Evolutionary conservation across 2,113 vertebrate genomes (phyloP), one percentile per base, ranked within the genome.

Genomic region (Xyrauchen texanus): DNA sequence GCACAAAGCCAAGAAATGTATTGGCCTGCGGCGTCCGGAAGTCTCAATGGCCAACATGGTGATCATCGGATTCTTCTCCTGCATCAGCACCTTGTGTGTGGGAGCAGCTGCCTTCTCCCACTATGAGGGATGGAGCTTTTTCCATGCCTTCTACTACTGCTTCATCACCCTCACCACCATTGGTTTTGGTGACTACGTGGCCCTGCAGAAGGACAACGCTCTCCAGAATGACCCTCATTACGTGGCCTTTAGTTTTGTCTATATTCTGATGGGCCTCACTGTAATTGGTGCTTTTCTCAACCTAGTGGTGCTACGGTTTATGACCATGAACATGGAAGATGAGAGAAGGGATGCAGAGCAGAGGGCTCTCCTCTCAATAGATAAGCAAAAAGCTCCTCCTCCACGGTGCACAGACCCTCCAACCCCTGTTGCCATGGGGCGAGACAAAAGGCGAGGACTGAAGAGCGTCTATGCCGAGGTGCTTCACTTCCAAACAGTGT

Each of bases 31-130:
- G 79, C 91, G 92, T 12, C 88, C 96, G 0, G 95, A 97, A 81
- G 97, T 98, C 60, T 99, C 97, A 82, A 98, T 98, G 97, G 95
- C 96, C 71, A 99, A 99, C 93, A 99, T 99, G 98, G 98, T 99
- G 83, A 93, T 93, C 74, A 96, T 99, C n/a, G 97, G 97, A 70
- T 96, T 99, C 91, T 92, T 99, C 83, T 97, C 97, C 12, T 99
- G 97, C 90, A 84, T 96, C 70, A 92, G 95, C 93, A 99, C 96
- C 0, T 92, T 99, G 68, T 98, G 96, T 73, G 79, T 98, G 0
- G 97, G 97, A 51, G 97, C 97, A 0, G 87, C 91, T 0, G 95
- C 96, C 57, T 99, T 99, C 92, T 98, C 97, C 63, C 91, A 94
- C 89, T 96, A 95, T 0, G 97, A 99, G 91, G 94, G 91, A 75